A percentile compares a stretch with the other conserved stretches of the same genome.
phyloP scores from a whole-genome alignment of 1,140 invertebrate genomes.

The Caenorhabditis briggsae region DNA sequence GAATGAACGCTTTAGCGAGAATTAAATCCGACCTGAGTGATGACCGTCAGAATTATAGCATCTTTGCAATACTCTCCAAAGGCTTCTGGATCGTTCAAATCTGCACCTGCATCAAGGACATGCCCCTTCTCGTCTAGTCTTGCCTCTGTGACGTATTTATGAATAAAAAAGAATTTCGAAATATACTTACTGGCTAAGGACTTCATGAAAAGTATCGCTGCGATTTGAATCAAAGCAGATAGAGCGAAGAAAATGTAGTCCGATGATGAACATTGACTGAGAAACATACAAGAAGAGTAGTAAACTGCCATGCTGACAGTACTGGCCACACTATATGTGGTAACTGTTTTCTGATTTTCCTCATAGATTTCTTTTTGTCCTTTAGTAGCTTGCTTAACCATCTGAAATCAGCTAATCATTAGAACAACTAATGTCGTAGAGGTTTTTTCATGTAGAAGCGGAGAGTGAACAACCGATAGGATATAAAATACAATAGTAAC shows the following conservation, averaged over 20 bases:
- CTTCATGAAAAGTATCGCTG: conserved; percentile 68
- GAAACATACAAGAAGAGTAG: conserved; percentile 48
- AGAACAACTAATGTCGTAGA: background rate
- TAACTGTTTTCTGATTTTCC: conserved; percentile 73
- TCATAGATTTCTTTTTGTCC: conserved; percentile 75
- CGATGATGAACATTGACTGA: conserved; percentile 33
- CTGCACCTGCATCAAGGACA: conserved; percentile 75
- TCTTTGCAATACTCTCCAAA: conserved; percentile 78
- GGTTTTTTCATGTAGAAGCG: background rate
- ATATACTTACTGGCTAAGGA: conserved; percentile 62
- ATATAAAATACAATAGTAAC: conserved; percentile 28
- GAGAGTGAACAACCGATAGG: background rate
- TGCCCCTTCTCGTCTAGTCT: conserved; percentile 71
- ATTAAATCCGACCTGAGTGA: conserved; percentile 67
- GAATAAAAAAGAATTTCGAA: conserved; percentile 10
- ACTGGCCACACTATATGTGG: conserved; percentile 67
- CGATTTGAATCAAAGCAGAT: conserved; percentile 56
- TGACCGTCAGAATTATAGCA: conserved; percentile 70
- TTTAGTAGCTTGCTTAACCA: conserved; percentile 72
- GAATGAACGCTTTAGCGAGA: background rate
- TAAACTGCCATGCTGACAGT: conserved; percentile 56
- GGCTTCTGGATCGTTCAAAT: conserved; percentile 73
- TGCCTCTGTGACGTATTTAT: conserved; percentile 16
- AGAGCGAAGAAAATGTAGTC: conserved; percentile 56
- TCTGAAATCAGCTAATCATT: conserved; percentile 7